Evolutionary conservation across 2,113 vertebrate genomes (phyloP), one percentile per base, ranked within the genome.

Genomic region (Fregetta grallaria): DNA sequence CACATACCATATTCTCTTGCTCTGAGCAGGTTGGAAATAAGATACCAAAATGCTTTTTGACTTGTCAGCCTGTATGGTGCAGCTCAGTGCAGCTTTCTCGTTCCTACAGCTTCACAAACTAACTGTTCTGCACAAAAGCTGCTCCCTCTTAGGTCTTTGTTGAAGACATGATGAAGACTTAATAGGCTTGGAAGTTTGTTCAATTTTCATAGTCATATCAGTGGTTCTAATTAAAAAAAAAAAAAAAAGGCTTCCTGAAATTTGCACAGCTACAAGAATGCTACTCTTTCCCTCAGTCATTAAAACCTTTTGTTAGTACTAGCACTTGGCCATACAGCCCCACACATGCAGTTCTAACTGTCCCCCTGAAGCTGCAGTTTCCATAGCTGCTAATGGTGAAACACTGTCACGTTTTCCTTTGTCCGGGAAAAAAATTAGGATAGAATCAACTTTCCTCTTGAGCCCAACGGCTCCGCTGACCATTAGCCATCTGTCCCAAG

Each of bases 401-500:
- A 63, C 32, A 3, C 59, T 90, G 52, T 49, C 63, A 9, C 50
- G n/a, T 40, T 80, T 90, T 59, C 36, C 78, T 90, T 55, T n/a
- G 32, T 58, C 76, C 1, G 0, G 47, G 42, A 73, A 59, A 94
- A 92, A 59, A 29, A 84, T 16, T 7, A 66, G 65, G 49, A 19
- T 5, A 17, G 34, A 90, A 95, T 56, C 94, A 91, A 10, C 45
- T 73, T 71, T 79, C n/a, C 88, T 61, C 74, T 55, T 52, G 81
- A 95, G 89, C 84, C 58, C 80, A 58, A 94, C 82, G 70, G 89
- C 77, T 85, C 62, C 2, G 2, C 77, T 96, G 89, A 94, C 94
- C 95, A 94, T 97, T 95, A 95, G 55, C 92, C 96, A 96, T 95
- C 95, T 97, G 94, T 92, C 94, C 73, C 50, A 40, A 73, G 59